Conservation (phyloP, 2,888 invertebrate species). For the Phlogophora meticulosa region DNA sequence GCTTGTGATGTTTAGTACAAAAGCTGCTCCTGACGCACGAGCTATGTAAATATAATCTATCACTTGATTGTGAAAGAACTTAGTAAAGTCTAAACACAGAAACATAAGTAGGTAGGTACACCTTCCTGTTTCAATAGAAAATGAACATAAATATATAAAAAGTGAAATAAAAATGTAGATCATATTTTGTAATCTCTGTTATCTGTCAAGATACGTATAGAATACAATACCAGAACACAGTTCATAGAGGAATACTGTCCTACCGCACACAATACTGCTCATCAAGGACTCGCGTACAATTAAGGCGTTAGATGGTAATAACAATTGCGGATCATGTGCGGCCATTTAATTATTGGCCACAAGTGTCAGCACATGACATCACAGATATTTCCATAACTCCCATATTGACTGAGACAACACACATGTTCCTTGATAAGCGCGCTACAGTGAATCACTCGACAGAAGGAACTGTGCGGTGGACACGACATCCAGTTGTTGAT, state of each 20-base stretch:
- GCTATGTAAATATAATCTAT: conserved; percentile 17
- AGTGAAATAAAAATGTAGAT: too few species aligned
- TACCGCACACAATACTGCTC: conserved; percentile 2
- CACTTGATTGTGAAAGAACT: conserved; percentile 17
- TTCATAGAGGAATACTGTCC: background rate
- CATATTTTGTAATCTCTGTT: background rate
- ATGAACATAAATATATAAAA: background rate
- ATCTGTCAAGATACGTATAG: background rate
- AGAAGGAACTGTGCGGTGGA: conserved; percentile 41
- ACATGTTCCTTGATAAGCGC: conserved; percentile 44
- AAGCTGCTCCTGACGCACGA: conserved; percentile 40
- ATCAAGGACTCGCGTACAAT: conserved; percentile 35
- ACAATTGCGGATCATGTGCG: conserved; percentile 46
- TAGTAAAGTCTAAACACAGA: conserved; percentile 6
- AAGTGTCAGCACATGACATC: conserved; percentile 66
- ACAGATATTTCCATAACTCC: conserved; percentile 59
- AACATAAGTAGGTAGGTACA: background rate
- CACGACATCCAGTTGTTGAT: conserved; percentile 46
- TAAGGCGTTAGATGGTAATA: conserved; percentile 31
- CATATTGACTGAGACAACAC: conserved; percentile 55
- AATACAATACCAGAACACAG: too few species aligned
- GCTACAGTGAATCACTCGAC: conserved; percentile 55
- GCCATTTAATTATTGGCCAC: conserved; percentile 58
- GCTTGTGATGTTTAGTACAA: conserved; percentile 29
- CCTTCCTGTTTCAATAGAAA: conserved; percentile 1